Evolutionary conservation across 2,888 invertebrate species (phyloP).

Genomic region (Alsophila aescularia): DNA sequence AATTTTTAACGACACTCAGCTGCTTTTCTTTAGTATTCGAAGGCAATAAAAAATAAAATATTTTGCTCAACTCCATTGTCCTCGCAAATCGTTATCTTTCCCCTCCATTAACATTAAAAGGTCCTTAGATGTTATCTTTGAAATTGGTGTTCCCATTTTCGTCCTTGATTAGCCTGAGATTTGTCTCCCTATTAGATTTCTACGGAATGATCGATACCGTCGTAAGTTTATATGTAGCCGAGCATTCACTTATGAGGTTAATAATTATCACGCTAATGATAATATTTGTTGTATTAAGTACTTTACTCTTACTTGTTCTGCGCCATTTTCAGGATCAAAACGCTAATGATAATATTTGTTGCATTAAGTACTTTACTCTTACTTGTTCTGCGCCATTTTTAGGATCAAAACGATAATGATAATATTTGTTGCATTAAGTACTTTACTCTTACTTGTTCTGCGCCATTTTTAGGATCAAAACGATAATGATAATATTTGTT

Average conservation of each 20-base stretch:
- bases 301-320: no score
- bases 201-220: background rate
- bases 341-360: no score
- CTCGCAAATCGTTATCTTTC: slow-evolving; percentile 41
- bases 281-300: no score
- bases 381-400: no score
- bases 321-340: no score
- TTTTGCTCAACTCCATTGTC: slow-evolving; percentile 34
- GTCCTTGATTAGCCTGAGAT: slow-evolving; percentile 55
- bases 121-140: slow-evolving; percentile 59
- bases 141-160: slow-evolving; percentile 65
- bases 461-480: no score
- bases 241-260: background rate
- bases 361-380: no score
- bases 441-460: no score
- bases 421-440: no score
- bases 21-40: slow-evolving; percentile 2
- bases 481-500: no score
- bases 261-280: no score
- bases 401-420: no score
- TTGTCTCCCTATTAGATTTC: slow-evolving; percentile 39
- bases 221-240: background rate
- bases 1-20: slow-evolving; percentile 14
- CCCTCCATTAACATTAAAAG: slow-evolving; percentile 51
- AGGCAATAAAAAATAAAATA: slow-evolving; percentile 22